A percentile compares a stretch with the other conserved stretches of the same genome.
Evolutionary conservation across 2,888 invertebrate genomes (phyloP).

Genomic region (Euzophera pinguis): DNA sequence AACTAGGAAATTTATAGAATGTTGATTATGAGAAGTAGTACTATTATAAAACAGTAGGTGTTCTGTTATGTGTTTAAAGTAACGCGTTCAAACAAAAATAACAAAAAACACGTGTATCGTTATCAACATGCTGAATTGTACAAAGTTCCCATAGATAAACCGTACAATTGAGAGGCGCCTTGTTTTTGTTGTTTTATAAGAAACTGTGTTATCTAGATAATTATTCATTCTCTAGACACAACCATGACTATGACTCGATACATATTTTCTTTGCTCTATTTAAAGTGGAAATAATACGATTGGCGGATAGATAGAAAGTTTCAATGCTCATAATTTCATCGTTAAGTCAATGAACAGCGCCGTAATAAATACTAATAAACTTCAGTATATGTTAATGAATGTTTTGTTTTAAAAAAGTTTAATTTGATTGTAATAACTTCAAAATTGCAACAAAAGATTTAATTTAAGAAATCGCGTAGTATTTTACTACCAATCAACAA

Average conservation of each 20-base stretch:
- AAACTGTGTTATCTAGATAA: conserved; percentile 2
- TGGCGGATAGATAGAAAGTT: conserved; percentile 6
- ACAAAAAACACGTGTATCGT: background rate
- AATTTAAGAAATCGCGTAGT: too few relatives aligned
- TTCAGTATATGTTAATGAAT: too few relatives aligned
- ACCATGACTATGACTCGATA: background rate
- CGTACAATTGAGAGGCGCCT: background rate
- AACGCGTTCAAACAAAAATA: background rate
- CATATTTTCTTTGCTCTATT: conserved; percentile 11
- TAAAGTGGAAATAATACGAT: conserved; percentile 1
- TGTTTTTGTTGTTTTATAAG: background rate
- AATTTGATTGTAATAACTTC: too few relatives aligned
- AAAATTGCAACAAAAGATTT: too few relatives aligned
- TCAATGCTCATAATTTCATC: background rate
- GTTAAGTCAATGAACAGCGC: too few relatives aligned
- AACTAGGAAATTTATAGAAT: too few relatives aligned
- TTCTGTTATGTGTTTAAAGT: too few relatives aligned
- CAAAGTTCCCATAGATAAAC: background rate
- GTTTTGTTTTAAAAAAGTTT: too few relatives aligned
- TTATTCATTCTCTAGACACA: background rate
- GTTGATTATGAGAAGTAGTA: too few relatives aligned
- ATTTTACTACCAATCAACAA: too few relatives aligned
- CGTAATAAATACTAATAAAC: too few relatives aligned
- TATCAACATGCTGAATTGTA: background rate
- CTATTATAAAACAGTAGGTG: too few relatives aligned